Evolutionary conservation across 2,888 invertebrate species (phyloP), one percentile per base, ranked within the genome.

Genomic region (Tiphia femorata): DNA sequence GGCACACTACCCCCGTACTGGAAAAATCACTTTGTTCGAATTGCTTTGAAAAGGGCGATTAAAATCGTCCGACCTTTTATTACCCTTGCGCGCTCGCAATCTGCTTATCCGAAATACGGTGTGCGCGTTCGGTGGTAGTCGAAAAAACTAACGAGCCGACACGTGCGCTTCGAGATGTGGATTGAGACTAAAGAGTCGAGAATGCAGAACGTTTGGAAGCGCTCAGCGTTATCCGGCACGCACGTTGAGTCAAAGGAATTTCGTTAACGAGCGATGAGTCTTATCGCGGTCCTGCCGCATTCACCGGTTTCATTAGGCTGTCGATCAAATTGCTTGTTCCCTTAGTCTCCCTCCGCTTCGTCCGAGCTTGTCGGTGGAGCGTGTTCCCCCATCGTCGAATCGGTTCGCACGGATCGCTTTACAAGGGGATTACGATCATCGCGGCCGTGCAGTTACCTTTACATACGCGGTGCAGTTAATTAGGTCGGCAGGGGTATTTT

Each of bases 1-100:
- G n/a, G n/a, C n/a, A n/a, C n/a, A n/a, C n/a, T n/a, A n/a, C n/a
- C n/a, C n/a, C n/a, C n/a, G n/a, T n/a, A n/a, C n/a, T n/a, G n/a
- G n/a, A n/a, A n/a, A 33, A 51, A 57, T 57, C 56, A 53, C 53
- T 60, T 49, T 43, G 46, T 56, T 43, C 52, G 7, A 7, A 33
- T 33, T 14, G 43, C 38, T 56, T 50, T 51, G 40, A 40, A 46
- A 52, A n/a, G n/a, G 46, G 56, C 41, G 30, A 48, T 59, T 50
- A 52, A 58, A 64, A 52, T 46, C 46, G 23, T 44, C 21, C 43
- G 33, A 49, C 48, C 44, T 76, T 76, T 74, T 74, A 77, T 75
- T 74, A 70, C 68, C 70, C 72, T 68, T 70, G 67, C 68, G 64
- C 69, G 67, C 64, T 72, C 66, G 64, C 74, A 69, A 67, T 73